Evolutionary conservation across 1,140 invertebrate species (phyloP).

Genomic region (Adelges cooleyi): DNA sequence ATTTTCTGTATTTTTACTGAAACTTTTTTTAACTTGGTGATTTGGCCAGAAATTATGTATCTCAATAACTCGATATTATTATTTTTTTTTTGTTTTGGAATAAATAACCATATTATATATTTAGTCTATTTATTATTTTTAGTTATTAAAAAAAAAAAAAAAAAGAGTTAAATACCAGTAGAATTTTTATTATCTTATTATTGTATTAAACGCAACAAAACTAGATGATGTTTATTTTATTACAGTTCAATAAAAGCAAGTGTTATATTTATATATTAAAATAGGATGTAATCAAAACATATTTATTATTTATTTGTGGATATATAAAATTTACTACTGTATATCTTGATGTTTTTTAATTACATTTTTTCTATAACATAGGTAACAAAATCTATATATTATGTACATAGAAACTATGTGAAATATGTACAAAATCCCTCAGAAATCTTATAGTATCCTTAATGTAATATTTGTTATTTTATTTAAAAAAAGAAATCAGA

Average conservation of each 20-base stretch:
- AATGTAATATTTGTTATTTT: conserved; percentile 23
- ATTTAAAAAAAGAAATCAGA: conserved; percentile 7
- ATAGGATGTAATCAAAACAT: conserved; percentile 26
- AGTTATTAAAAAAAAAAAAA: no score
- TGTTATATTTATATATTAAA: conserved; percentile 26
- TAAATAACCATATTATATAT: no score
- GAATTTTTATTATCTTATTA: no score
- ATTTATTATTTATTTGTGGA: conserved; percentile 27
- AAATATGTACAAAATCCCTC: conserved; percentile 15
- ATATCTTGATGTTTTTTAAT: no score
- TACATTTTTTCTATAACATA: conserved; percentile 8
- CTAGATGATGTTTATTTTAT: conserved; percentile 2
- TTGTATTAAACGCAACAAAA: no score
- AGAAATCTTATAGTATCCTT: conserved; percentile 21
- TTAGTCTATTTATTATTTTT: no score
- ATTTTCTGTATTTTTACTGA: conserved; percentile 20
- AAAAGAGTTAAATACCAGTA: no score
- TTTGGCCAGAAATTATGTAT: neutral
- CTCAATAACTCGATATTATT: no score
- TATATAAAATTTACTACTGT: no score
- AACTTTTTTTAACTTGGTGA: neutral
- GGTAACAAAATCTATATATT: conserved; percentile 14
- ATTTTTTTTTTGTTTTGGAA: no score
- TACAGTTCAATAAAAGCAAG: conserved; percentile 16
- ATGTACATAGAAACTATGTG: conserved; percentile 24